Base-by-base conservation (phyloP, 2,113 vertebrate genomes). In the Vicugna pacos region DNA sequence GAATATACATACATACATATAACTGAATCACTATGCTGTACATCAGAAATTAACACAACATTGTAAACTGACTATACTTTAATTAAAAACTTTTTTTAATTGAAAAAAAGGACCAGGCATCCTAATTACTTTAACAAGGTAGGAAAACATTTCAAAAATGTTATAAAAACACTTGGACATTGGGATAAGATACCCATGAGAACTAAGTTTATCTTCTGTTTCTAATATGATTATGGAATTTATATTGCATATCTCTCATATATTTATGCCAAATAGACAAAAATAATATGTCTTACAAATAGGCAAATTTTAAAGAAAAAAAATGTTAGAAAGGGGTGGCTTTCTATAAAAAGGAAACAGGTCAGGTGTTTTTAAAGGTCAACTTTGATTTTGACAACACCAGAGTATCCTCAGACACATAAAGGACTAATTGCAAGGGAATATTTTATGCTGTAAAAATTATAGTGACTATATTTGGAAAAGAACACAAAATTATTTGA, bases 401-500 rank as follows among this genome's bases (percentile, higher is more conserved):
- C 16, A 48, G 50, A 84, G 35, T 69, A 69, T 79, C 8, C 30
- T 93, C n/a, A 83, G 56, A 7, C 52, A 70, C 17, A 58, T 62
- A 87, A 89, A 89, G 32, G 32, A 64, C 12, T 81, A 89, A 67
- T 83, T 77, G 22, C 22, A 60, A 91, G 35, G 62, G 69, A 67
- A 80, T 77, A 6, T 30, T 87, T 83, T 65, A 83, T 62, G 17
- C 15, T 77, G 5, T 65, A 93, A 54, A 46, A 76, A 69, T 67
- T 70, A 83, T 15, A 86, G 42, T 35, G 32, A 75, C 48, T 91
- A 35, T 69, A 48, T 93, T 95, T 96, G 22, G 15, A 82, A 87
- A n/a, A 91, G 24, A 90, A 62, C 6, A 52, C 60, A 73, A 75
- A 60, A 67, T 67, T 56, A 69, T 50, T 88, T 93, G 56, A 32